Conservation (phyloP, 2,888 invertebrate genomes). For the Microctonus brassicae region DNA sequence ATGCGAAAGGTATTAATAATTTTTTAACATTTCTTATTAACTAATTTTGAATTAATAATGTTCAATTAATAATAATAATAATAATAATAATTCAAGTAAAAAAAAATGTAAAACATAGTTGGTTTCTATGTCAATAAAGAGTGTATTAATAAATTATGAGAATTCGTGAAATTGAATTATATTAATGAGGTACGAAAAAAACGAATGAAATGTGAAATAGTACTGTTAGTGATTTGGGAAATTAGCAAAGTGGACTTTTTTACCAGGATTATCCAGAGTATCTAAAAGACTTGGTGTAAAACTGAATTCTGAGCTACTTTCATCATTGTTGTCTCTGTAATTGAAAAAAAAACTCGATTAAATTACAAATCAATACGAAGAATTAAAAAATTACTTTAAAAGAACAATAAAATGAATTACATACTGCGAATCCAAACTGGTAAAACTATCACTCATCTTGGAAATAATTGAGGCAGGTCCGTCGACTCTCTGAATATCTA, state of each 20-base stretch:
- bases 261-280: constrained; percentile 69
- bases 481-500: constrained; percentile 63
- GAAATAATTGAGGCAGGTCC: constrained; percentile 51
- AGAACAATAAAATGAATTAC: constrained; percentile 40
- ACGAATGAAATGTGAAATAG: background rate
- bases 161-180: too few relatives aligned
- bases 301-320: constrained; percentile 70
- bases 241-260: constrained; percentile 66
- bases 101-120: background rate
- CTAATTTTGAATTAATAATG: background rate
- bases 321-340: constrained; percentile 61
- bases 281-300: constrained; percentile 73
- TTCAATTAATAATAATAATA: too few relatives aligned
- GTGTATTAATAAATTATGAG: too few relatives aligned
- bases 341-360: constrained; percentile 5
- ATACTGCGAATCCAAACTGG: constrained; percentile 64
- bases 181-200: too few relatives aligned
- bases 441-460: constrained; percentile 54
- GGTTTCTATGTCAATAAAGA: background rate
- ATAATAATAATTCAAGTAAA: too few relatives aligned
- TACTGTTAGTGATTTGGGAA: constrained; percentile 50
- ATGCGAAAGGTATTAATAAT: background rate
- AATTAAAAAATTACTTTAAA: constrained; percentile 3
- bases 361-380: background rate
- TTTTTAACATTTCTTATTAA: background rate